phyloP scores from a whole-genome alignment of 2,113 vertebrate genomes.

The Saimiri boliviensis region DNA sequence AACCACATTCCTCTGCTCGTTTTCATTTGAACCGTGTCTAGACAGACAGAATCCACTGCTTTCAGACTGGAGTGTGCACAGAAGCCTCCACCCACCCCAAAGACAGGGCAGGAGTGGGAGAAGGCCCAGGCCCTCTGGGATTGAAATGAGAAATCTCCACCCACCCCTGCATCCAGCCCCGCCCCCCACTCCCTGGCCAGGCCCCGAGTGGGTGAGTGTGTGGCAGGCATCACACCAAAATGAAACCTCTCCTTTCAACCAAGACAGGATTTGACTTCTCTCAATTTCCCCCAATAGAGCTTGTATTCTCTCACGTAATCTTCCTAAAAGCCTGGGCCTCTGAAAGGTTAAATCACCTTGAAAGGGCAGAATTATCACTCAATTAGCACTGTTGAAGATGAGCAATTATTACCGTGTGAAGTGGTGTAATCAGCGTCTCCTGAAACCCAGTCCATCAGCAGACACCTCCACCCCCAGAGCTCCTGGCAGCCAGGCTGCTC shows the following conservation, averaged over 20 bases:
- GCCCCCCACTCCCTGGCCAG: no score
- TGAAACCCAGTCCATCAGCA: neutral
- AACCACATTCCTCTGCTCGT: neutral
- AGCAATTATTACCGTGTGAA: neutral
- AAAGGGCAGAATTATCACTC: neutral
- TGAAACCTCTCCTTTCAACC: constrained; percentile 62
- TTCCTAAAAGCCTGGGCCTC: neutral
- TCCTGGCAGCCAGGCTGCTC: neutral
- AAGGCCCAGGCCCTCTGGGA: neutral
- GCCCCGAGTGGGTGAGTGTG: neutral
- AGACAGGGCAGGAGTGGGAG: rapidly evolving
- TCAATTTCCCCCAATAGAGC: neutral
- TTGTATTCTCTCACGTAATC: neutral
- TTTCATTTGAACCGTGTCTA: neutral
- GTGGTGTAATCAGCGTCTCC: neutral
- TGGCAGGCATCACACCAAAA: neutral
- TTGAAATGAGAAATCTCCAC: neutral
- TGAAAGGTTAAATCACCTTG: neutral
- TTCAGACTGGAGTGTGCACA: rapidly evolving
- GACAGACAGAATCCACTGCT: neutral
- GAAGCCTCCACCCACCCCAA: neutral
- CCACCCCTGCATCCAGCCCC: no score
- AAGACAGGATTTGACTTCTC: constrained; percentile 48
- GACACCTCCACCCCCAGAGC: rapidly evolving
- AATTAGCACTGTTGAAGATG: neutral